These are phyloP conservation scores for Bacillus rossius DNA, from an alignment of 1,140 invertebrate genomes.

Conservation along the genomic window DNA sequence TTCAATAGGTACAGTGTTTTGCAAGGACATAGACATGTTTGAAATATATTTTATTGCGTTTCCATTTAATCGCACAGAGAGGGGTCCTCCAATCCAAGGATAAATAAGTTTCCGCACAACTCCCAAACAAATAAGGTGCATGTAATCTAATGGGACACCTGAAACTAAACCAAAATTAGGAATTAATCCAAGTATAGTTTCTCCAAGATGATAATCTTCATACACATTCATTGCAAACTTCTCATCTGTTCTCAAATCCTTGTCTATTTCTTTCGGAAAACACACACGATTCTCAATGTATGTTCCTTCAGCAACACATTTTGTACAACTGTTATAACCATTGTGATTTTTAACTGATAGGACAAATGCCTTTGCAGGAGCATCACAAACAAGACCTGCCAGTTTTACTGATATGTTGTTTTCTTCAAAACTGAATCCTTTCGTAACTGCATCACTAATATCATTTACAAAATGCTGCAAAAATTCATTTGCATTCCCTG, in stretches of 20 bases:
- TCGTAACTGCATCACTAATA: constrained; percentile 16
- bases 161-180: constrained; percentile 19
- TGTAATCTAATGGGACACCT: constrained; percentile 22
- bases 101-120: constrained; percentile 23
- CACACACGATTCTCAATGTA: neutral
- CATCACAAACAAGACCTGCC: constrained; percentile 32
- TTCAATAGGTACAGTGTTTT: no score
- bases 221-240: constrained; percentile 21
- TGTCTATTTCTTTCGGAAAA: constrained; percentile 16
- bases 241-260: constrained; percentile 23
- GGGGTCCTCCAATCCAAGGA: no score
- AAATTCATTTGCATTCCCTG: constrained; percentile 25
- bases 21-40: no score
- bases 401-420: constrained; percentile 20
- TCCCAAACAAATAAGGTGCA: constrained; percentile 23
- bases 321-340: constrained; percentile 31
- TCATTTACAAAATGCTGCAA: constrained; percentile 32
- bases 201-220: constrained; percentile 19
- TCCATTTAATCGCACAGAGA: no score
- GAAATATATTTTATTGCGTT: no score
- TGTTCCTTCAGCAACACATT: constrained; percentile 23
- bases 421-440: constrained; percentile 24
- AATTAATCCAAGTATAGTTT: constrained; percentile 9
- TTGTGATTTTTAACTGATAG: constrained; percentile 27
- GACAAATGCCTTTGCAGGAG: constrained; percentile 29